Percentiles rank a stretch among this genome's conserved stretches.
Evolutionary conservation across 1,140 invertebrate species (phyloP).

Genomic region (Varroa destructor): DNA sequence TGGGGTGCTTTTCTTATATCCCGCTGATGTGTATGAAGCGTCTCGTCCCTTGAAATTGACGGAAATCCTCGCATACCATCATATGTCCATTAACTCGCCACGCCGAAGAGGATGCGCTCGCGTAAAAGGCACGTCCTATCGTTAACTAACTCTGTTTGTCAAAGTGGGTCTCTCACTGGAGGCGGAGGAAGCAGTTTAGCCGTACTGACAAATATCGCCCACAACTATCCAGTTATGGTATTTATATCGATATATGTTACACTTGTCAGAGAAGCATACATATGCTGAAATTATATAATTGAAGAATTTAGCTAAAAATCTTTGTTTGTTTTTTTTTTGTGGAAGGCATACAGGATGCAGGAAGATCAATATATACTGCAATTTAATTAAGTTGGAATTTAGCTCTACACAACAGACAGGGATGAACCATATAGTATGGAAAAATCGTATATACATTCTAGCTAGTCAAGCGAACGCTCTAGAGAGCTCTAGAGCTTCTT

Average conservation of each 20-base stretch:
- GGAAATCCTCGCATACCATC: background rate
- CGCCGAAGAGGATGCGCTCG: background rate
- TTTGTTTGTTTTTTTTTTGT: background rate
- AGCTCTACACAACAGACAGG: no score
- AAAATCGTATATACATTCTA: no score
- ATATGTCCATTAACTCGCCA: background rate
- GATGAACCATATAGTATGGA: no score
- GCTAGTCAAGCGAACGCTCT: no score
- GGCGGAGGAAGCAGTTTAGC: constrained; percentile 21
- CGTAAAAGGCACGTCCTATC: background rate
- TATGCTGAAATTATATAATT: no score
- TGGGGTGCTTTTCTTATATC: background rate
- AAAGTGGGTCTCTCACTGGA: constrained; percentile 2
- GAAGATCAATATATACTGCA: background rate
- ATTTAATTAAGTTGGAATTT: no score
- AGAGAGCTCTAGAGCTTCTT: no score
- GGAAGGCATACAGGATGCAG: background rate
- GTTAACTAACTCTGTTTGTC: background rate
- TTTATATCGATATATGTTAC: background rate
- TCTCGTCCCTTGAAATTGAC: background rate
- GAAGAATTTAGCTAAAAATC: no score
- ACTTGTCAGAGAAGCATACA: no score
- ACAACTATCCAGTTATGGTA: background rate
- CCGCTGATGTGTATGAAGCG: background rate
- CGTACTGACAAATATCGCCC: background rate